Evolutionary conservation across 1,140 invertebrate species (phyloP), one percentile per base, ranked within the genome.

Genomic region (Drosophila lini): DNA sequence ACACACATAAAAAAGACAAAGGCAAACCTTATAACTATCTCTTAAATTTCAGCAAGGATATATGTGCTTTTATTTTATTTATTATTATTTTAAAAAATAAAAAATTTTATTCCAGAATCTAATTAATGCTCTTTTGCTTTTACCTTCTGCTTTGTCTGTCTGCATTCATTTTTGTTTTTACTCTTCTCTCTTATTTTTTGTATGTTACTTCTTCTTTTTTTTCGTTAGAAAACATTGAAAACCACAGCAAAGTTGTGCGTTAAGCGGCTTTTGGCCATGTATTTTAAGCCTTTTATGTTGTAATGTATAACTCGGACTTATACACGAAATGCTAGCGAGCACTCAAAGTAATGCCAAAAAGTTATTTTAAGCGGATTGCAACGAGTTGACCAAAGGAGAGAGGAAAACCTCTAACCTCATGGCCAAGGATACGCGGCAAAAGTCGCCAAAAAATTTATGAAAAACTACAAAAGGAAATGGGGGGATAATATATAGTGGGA

Each of bases 341-440:
- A 76, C 79, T 86, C 79, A 50, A 73, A 81, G 79, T 86, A 88
- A 86, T 86, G 83, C 82, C 82, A 42, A 86, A 86, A 86, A 86
- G 86, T 86, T 69, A 88, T 86, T 88, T 86, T 86, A 86, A 86
- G 82, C 82, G 83, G 82, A 86, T 86, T 86, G 59, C 4, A 36
- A 9, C 5, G 32, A 55, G 38, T 31, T n/a, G 38, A 15, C 38
- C 48, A 16, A 44, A 16, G 42, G 41, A 16, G 13, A 31, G 16
- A 15, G 25, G 13, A 22, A 10, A 16, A n/a, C 16, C 16, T 5
- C 16, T 15, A 36, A 38, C 19, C 32, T 53, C 11, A 61, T 5
- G 8, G 59, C 34, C 32, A 67, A 36, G 53, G 42, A 61, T 38
- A 48, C 64, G 34, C 42, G 41, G 16, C 44, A 47, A 59, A 50